Evolutionary conservation across 2,888 invertebrate genomes (phyloP).

Genomic region (Diaphora mendica): DNA sequence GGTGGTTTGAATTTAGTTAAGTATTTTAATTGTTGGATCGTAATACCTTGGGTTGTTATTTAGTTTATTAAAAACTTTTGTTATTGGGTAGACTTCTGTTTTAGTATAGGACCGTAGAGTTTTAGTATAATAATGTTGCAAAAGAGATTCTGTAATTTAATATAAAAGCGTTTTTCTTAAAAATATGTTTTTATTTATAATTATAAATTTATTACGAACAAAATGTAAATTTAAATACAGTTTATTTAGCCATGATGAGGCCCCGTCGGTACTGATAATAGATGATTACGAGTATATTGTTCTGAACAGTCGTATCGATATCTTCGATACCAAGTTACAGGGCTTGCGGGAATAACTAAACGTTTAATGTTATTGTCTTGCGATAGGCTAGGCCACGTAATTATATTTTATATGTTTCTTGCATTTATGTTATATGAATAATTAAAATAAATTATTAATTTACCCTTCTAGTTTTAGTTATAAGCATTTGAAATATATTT

Average conservation of each 20-base stretch:
- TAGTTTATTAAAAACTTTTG: background rate
- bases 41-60: background rate
- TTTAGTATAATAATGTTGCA: background rate
- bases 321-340: constrained; percentile 45
- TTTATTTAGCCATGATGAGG: background rate
- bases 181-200: background rate
- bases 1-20: constrained; percentile 5
- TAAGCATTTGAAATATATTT: background rate
- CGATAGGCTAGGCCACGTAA: constrained; percentile 16
- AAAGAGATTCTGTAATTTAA: background rate
- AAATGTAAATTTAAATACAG: background rate
- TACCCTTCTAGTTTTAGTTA: background rate
- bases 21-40: constrained; percentile 15
- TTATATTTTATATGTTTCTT: background rate
- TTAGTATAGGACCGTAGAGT: background rate
- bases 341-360: constrained; percentile 44
- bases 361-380: constrained; percentile 40
- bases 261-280: constrained; percentile 22
- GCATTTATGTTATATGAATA: background rate
- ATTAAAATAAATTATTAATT: background rate
- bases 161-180: background rate
- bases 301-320: constrained; percentile 45
- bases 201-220: background rate
- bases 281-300: constrained; percentile 44
- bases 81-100: background rate